Evolutionary conservation across 2,797 vertebrate genomes (phyloP).

Genomic region (Siniperca scherzeri): DNA sequence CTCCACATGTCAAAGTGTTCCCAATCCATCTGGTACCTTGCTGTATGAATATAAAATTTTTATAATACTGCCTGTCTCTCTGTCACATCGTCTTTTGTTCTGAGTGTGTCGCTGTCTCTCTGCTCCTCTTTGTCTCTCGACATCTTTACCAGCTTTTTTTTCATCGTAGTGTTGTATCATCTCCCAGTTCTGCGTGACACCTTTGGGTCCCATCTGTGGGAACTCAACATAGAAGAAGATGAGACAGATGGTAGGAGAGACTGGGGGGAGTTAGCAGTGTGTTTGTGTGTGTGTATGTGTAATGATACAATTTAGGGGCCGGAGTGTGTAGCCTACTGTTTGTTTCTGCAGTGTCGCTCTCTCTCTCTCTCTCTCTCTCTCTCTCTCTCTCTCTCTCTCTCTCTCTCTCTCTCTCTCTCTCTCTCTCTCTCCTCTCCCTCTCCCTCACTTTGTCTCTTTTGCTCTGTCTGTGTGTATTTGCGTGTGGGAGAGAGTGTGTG

Average conservation of each 20-base stretch:
- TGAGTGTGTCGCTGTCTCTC: constrained; percentile 3
- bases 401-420: too few relatives aligned
- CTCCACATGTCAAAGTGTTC: constrained; percentile 13
- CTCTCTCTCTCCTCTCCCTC: background rate
- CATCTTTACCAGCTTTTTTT: background rate
- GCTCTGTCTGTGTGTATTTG: background rate
- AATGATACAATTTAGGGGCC: background rate
- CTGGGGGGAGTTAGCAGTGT: background rate
- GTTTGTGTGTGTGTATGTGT: constrained; percentile 9
- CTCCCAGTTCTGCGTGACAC: constrained; percentile 28
- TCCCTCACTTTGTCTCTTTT: background rate
- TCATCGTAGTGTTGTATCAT: constrained; percentile 8
- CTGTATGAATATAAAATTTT: constrained; percentile 14
- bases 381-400: too few relatives aligned
- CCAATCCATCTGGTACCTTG: constrained; percentile 5
- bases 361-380: background rate
- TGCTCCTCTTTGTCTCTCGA: background rate
- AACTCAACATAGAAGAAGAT: constrained; percentile 29
- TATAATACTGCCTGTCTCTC: constrained; percentile 1
- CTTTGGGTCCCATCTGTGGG: constrained; percentile 40
- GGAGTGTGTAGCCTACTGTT: background rate
- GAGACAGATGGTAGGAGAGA: constrained; percentile 53
- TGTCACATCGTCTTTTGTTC: constrained; percentile 13
- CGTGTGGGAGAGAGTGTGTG: background rate
- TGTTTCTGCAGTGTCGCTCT: background rate